Base-by-base conservation (phyloP, 2,888 invertebrate species). In the Anaspis maculata region DNA sequence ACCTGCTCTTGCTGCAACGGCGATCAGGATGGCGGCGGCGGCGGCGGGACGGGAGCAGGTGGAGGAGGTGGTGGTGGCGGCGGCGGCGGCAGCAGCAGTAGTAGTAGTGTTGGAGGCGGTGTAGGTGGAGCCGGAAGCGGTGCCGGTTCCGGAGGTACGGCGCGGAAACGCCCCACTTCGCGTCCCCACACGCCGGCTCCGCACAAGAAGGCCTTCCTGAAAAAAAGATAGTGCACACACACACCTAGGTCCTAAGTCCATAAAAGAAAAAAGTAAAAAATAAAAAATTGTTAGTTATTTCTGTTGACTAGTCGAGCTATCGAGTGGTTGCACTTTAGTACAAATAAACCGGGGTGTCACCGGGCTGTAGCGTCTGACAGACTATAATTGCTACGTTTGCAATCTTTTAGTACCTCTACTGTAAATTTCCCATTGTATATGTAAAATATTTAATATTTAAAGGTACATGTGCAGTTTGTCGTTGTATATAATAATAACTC, bases 161-260 rank as follows among this genome's bases (percentile, higher is more conserved):
- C 52, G 10, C 48, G 56, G 15, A 56, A 62, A 46, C 52, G 62
- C 48, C 56, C 57, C 34, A 49, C 61, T 33, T 54, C 59, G 24
- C 51, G 56, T 44, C 58, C 59, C 22, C 59, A 59, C 29, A 55
- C 57, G 25, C 58, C 59, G 27, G 50, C 54, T 32, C 52, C 61
- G 51, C 60, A 61, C 53, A 65, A 65, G 48, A 64, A 62, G 51
- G 52, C 62, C 50, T 57, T 62, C 49, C 45, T 56, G 27, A 58
- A 64, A 49, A 64, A 63, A 48, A 65, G 65, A 62, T 65, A 64
- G 62, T 64, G 61, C 53, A 55, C 51, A 48, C 53, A 49, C 54
- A 46, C 46, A 39, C 32, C 34, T 39, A 32, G 27, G 32, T 35
- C 27, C 27, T 39, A 35, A 31, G 32, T 32, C 31, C n/a, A n/a